Percentiles rank a stretch among this genome's conserved stretches.
phyloP scores from a whole-genome alignment of 2,113 vertebrate genomes.

The Herpailurus yagouaroundi region DNA sequence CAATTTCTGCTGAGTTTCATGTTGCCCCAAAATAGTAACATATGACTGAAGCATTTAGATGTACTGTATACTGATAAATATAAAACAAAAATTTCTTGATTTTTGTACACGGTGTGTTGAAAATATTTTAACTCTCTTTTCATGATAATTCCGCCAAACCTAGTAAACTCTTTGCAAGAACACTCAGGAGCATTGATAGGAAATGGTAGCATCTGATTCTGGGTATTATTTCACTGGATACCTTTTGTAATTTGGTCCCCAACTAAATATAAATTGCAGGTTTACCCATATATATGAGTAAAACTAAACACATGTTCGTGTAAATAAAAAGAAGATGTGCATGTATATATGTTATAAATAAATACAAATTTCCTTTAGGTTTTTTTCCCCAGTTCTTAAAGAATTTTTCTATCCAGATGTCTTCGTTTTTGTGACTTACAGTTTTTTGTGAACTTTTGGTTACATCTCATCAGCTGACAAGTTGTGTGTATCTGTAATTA shows the following conservation, averaged over 20 bases:
- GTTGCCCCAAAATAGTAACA: neutral
- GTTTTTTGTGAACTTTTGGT: neutral
- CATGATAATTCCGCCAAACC: neutral
- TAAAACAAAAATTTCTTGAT: neutral
- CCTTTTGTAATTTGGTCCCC: neutral
- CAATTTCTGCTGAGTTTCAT: neutral
- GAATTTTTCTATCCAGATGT: neutral
- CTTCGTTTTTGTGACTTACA: constrained; percentile 29
- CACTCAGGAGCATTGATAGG: neutral
- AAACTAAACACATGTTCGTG: neutral
- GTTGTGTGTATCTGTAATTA: neutral
- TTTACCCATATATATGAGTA: neutral
- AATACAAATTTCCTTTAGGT: neutral
- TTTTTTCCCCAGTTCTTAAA: neutral
- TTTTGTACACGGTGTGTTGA: neutral
- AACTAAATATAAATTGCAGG: neutral
- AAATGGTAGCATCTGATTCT: neutral
- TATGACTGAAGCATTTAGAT: neutral
- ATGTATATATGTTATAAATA: neutral
- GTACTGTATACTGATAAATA: neutral
- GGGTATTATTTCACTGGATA: neutral
- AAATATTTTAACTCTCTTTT: neutral
- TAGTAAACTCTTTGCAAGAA: neutral
- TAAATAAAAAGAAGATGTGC: neutral
- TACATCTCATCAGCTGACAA: constrained; percentile 34